A percentile compares a stretch with the other conserved stretches of the same genome.
Evolutionary conservation across 2,113 vertebrate genomes (phyloP).

Genomic region (Chaetura pelagica): DNA sequence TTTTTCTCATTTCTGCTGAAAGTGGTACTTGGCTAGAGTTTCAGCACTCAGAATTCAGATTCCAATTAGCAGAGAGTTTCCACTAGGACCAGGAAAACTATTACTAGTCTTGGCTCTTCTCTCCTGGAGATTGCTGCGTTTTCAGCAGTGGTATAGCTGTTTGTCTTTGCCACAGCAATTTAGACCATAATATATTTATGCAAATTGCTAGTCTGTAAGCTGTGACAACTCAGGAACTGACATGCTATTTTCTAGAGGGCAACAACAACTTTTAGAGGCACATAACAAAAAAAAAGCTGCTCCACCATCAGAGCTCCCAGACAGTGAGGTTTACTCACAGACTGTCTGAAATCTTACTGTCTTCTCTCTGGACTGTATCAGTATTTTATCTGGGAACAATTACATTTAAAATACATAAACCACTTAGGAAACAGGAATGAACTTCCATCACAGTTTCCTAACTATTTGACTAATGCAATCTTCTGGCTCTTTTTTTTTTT

Average conservation of each 20-base stretch:
- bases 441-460: not conserved
- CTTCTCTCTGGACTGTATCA: not conserved
- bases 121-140: not conserved
- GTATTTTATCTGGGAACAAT: not conserved
- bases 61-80: not conserved
- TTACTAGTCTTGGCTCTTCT: not conserved
- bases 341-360: not conserved
- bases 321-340: not conserved
- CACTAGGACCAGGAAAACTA: not conserved
- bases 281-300: not conserved
- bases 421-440: not conserved
- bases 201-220: not conserved
- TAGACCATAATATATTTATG: not conserved
- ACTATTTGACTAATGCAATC: not conserved
- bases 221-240: not conserved
- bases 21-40: not conserved
- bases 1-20: not conserved
- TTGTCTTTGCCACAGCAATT: not conserved
- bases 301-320: not conserved
- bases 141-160: not conserved
- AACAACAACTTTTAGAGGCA: not conserved
- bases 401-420: not conserved
- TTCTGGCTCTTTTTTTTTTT: not conserved
- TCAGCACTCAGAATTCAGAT: not conserved
- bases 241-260: not conserved